Evolutionary conservation across 2,797 vertebrate species (phyloP), one percentile per base, ranked within the genome.

Genomic region (Falco cherrug): DNA sequence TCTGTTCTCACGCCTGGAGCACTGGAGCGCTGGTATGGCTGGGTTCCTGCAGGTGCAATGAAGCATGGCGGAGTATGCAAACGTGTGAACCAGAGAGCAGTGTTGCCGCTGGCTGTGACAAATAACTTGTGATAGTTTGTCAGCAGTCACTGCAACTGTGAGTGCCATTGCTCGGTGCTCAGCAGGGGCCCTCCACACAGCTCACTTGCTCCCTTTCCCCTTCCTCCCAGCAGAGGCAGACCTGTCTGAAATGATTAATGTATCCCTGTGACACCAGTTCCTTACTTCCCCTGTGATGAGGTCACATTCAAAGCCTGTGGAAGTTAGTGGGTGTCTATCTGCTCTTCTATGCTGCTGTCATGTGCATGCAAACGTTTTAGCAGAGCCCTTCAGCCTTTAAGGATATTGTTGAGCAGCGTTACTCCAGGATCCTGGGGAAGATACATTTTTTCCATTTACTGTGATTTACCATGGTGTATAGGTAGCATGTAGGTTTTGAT

Each of bases 181-280:
- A 8, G 67, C 11, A 0, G 57, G 75, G 54, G 33, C 18, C 15
- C 35, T 43, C 1, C 1, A 2, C 22, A 4, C 39, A n/a, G 16
- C 48, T 86, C 3, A 59, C 56, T 17, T 24, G 7, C 26, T 76
- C 33, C 29, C 18, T 78, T 89, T 56, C 16, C 51, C 10, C 22
- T 57, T 90, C 37, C 39, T 85, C 33, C 24, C 60, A 45, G 33
- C 16, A 43, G 60, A 68, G 47, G 11, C 39, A 8, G 16, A 41
- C 28, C 16, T 10, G 2, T 11, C 26, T 57, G 59, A 53, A 87
- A 65, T 10, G 7, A 48, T 48, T 28, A 31, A 1, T 1, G 2
- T 56, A 12, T 56, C 17, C 57, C 33, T 29, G 11, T 51, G 65
- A 60, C 57, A 64, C 15, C 21, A 11, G 9, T 37, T 89, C 10